Percentiles rank a stretch among this genome's conserved stretches.
Conservation (phyloP, 1,140 invertebrate species). For the Oedothorax gibbosus region DNA sequence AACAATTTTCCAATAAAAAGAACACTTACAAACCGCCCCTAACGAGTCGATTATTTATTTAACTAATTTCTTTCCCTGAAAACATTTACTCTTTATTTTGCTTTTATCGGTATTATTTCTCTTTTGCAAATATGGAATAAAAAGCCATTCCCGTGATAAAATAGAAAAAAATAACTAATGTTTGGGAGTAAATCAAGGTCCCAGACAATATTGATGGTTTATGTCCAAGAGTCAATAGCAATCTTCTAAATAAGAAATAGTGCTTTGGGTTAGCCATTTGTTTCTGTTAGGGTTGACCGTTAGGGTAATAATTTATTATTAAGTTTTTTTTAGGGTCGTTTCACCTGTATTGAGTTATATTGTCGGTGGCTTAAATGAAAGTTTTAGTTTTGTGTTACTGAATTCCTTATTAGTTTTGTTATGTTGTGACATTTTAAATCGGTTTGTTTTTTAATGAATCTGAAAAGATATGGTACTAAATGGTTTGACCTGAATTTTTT, state of each 20-base stretch:
- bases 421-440: too few relatives aligned
- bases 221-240: conserved; percentile 30
- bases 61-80: conserved; percentile 2
- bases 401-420: too few relatives aligned
- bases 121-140: conserved; percentile 32
- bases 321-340: too few relatives aligned
- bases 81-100: conserved; percentile 1
- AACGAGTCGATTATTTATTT: too few relatives aligned
- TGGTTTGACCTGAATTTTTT: too few relatives aligned
- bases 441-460: too few relatives aligned
- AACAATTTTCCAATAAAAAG: too few relatives aligned
- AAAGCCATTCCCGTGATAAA: neutral
- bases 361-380: too few relatives aligned
- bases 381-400: too few relatives aligned
- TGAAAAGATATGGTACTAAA: too few relatives aligned
- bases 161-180: neutral
- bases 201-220: conserved; percentile 26
- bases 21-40: too few relatives aligned
- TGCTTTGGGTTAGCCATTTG: conserved; percentile 1
- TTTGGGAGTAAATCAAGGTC: neutral
- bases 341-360: too few relatives aligned
- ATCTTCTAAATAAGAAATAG: conserved; percentile 44
- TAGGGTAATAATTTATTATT: conserved; percentile 23
- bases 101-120: neutral
- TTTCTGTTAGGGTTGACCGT: conserved; percentile 14